Evolutionary conservation across 2,797 vertebrate species (phyloP).

Genomic region (Leptatherina wallacei): DNA sequence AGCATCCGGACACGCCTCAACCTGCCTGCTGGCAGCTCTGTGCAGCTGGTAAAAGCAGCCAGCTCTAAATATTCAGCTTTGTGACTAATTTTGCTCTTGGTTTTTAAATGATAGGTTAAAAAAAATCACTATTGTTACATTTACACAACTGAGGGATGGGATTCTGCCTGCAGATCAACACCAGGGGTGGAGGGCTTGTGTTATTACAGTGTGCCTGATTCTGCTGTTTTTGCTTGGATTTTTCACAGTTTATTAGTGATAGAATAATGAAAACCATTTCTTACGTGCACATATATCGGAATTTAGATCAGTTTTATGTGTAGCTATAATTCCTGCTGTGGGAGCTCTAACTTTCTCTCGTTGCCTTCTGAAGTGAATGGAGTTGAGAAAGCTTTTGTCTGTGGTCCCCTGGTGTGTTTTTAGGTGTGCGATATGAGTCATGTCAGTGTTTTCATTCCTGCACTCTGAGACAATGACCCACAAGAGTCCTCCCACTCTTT

Average conservation of each 20-base stretch:
- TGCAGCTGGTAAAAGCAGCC: not conserved
- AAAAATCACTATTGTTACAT: not conserved
- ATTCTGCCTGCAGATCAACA: constrained; percentile 2
- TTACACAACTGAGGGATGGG: not conserved
- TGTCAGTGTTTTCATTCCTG: constrained; percentile 72
- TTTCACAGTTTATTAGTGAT: not conserved
- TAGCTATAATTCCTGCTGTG: not conserved
- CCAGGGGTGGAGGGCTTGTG: not conserved
- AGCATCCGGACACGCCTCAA: constrained; percentile 49
- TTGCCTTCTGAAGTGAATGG: constrained; percentile 22
- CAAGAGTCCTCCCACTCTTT: constrained; percentile 16
- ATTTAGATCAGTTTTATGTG: not conserved
- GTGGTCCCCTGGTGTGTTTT: constrained; percentile 47
- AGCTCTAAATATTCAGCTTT: not conserved
- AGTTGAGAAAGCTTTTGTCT: constrained; percentile 46
- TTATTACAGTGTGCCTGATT: constrained; percentile 1
- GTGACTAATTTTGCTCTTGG: not conserved
- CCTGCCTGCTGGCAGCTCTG: constrained; percentile 45
- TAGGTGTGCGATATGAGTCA: constrained; percentile 60
- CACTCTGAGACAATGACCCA: constrained; percentile 50
- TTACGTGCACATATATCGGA: too few species aligned
- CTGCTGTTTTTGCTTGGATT: not conserved
- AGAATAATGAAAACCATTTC: not conserved
- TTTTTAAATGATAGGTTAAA: not conserved
- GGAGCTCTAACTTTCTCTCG: constrained; percentile 37